Evolutionary conservation across 2,888 invertebrate genomes (phyloP), one percentile per base, ranked within the genome.

Genomic region (Entomobrya proxima): DNA sequence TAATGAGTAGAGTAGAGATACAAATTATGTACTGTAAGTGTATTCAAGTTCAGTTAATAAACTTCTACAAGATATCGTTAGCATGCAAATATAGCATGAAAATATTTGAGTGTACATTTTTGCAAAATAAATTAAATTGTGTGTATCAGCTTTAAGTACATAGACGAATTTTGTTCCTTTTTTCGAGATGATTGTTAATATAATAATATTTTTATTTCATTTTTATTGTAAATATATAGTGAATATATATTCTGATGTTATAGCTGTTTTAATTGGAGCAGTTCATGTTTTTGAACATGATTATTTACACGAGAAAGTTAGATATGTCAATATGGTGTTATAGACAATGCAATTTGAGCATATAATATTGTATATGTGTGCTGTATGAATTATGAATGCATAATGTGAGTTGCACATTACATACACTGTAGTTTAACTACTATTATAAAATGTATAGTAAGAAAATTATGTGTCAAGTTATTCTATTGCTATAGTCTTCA

Each of bases 261-360:
- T 4, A 50, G 6, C 21, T 6, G 18, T 52, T 74, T 47, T 50
- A 50, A 44, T 72, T 40, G 32, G n/a, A n/a, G 4, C 30, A 2
- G 32, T 21, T 27, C 30, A 13, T 67, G n/a, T 67, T 37, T 2
- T 35, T 32, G 44, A 30, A 27, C 21, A 24, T 5, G 61, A 27
- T 50, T 15, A 9, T 50, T n/a, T 32, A 21, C 32, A n/a, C n/a
- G 18, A 35, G 47, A 24, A 40, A 72, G 24, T 2, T 72, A n/a
- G 3, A 69, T 9, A 9, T 5, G 44, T 5, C 18, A 47, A 5
- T 21, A 27, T 72, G 30, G 6, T 47, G 24, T 47, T 74, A 52
- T 30, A 21, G 79, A 37, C 79, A 79, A 79, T 79, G 79, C 79
- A 79, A 79, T 18, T 18, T 76, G n/a, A n/a, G 58, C 21, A 40